These are phyloP conservation scores for Dreissena rostriformis DNA, from an alignment of 1,140 invertebrate genomes.

Conservation along the genomic window DNA sequence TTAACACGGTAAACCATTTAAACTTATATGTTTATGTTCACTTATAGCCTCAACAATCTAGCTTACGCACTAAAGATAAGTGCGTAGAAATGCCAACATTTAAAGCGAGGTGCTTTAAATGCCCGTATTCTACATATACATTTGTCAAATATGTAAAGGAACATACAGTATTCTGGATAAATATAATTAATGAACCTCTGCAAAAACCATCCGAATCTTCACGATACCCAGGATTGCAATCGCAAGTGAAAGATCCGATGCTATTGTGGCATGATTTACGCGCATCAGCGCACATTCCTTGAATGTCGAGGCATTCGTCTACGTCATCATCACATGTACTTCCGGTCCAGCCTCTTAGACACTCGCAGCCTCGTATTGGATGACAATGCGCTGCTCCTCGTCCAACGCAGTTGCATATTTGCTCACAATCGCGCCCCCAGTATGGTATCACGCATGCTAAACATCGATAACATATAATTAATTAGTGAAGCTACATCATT, in stretches of 20 bases:
- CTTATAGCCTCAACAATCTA: no score
- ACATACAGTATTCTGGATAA: no score
- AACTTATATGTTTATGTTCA: no score
- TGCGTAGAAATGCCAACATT: no score
- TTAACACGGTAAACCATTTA: no score
- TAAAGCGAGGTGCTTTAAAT: no score
- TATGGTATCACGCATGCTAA: slow-evolving; percentile 1
- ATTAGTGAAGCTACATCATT: neutral
- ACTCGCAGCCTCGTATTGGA: slow-evolving; percentile 6
- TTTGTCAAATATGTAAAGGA: no score
- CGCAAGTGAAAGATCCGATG: slow-evolving; percentile 10
- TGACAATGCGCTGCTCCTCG: neutral
- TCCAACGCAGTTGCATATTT: neutral
- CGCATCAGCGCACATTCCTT: neutral
- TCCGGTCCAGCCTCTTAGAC: slow-evolving; percentile 12
- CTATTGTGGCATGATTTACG: slow-evolving; percentile 11
- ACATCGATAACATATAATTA: slow-evolving; percentile 2
- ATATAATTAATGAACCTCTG: no score
- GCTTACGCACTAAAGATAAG: no score
- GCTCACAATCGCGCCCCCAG: neutral
- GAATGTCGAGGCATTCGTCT: neutral
- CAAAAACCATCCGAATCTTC: no score
- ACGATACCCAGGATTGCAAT: slow-evolving; percentile 5
- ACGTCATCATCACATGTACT: slow-evolving; percentile 22
- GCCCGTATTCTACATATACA: no score